phyloP scores from a whole-genome alignment of 30 jellyfish, hydroid and myxozoan species.

The Aurelia sp. region DNA sequence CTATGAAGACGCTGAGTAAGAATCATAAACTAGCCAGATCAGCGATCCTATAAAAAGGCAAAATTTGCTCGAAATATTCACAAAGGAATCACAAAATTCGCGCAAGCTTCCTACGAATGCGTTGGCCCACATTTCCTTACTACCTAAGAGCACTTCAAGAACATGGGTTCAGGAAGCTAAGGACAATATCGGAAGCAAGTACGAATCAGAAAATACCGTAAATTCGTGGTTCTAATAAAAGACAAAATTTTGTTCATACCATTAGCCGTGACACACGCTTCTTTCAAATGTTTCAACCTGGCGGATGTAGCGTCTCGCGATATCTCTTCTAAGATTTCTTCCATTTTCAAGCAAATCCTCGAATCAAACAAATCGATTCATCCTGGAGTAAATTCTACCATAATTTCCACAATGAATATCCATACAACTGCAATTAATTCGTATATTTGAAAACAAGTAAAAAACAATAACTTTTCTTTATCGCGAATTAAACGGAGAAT shows the following conservation, averaged over 20 bases:
- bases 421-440: not conserved
- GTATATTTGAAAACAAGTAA: not conserved
- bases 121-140: slow-evolving; percentile 26
- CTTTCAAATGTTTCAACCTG: slow-evolving; percentile 83
- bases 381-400: slow-evolving; percentile 48
- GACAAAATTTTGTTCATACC: slow-evolving; percentile 46
- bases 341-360: slow-evolving; percentile 61
- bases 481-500: not conserved
- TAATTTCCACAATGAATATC: not conserved
- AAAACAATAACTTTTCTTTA: not conserved
- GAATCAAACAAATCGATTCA: not conserved
- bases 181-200: too few species aligned
- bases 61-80: slow-evolving; percentile 49
- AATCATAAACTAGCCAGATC: too few species aligned
- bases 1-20: too few species aligned
- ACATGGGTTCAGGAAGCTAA: too few species aligned
- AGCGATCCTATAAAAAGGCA: too few species aligned
- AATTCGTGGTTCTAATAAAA: too few species aligned
- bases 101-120: slow-evolving; percentile 85
- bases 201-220: too few species aligned
- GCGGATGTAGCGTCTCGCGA: slow-evolving; percentile 87
- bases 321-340: slow-evolving; percentile 84
- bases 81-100: too few species aligned
- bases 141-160: too few species aligned
- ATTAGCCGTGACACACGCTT: slow-evolving; percentile 89